Evolutionary conservation across 2,888 invertebrate genomes (phyloP).

Genomic region (Mythimna lalbum): DNA sequence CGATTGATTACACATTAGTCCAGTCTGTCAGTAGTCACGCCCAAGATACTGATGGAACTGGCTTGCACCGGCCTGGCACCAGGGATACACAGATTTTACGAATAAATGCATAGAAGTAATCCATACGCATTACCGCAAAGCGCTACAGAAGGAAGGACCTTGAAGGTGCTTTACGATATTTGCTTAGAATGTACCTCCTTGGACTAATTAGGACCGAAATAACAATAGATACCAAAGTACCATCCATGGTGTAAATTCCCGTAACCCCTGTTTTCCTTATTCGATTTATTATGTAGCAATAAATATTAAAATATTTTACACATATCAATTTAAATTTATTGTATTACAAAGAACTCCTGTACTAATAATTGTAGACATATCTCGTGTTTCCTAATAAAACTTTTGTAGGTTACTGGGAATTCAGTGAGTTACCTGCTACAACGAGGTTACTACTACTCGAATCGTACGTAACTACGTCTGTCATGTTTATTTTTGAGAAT

Average conservation of each 20-base stretch:
- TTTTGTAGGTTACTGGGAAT: slow-evolving; percentile 19
- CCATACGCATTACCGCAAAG: no score
- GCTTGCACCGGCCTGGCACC: no score
- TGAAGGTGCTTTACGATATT: no score
- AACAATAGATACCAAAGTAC: slow-evolving; percentile 23
- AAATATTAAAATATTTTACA: slow-evolving; percentile 20
- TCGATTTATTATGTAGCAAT: slow-evolving; percentile 17
- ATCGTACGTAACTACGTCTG: background rate
- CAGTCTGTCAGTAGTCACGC: no score
- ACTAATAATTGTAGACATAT: slow-evolving; percentile 15
- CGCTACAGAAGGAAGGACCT: no score
- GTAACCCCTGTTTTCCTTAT: slow-evolving; percentile 52
- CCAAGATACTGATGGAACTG: no score
- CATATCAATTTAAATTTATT: slow-evolving; percentile 10
- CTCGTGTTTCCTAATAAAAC: slow-evolving; percentile 22
- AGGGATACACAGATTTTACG: no score
- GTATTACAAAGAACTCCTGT: background rate
- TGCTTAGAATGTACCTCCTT: background rate
- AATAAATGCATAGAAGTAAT: no score
- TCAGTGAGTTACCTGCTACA: background rate
- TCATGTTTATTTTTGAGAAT: slow-evolving; percentile 5
- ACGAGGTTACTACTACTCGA: slow-evolving; percentile 4
- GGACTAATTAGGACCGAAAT: slow-evolving; percentile 45
- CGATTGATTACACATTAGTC: no score
- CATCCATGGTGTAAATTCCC: slow-evolving; percentile 43